Base-by-base conservation (phyloP, 1,140 invertebrate species). In the Drosophila nikananu region DNA sequence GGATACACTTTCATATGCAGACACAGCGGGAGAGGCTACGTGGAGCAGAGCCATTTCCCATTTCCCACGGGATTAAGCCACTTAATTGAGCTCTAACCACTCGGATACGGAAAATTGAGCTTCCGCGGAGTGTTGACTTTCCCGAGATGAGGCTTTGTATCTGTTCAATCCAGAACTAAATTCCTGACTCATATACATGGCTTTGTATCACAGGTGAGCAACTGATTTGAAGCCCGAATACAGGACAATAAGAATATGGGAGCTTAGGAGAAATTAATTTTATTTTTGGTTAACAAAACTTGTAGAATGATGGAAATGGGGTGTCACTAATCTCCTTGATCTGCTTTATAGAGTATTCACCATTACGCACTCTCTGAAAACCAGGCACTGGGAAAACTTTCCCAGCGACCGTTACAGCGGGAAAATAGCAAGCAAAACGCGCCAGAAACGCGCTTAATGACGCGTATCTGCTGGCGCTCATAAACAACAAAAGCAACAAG, bases 401-500 rank as follows among this genome's bases (percentile, higher is more conserved):
- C 9, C 46, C 25, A 41, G 42, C 72, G 35, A 46, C 19, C 39
- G 62, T 23, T 46, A 67, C 48, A 67, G 52, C 42, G 49, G 39
- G 48, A 32, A 48, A 58, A 63, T 58, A 62, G 75, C 59, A 61
- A 23, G 35, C 25, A 65, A 78, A 78, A 68, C 77, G 77, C 81
- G 62, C 58, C 68, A 71, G 77, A 87, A 87, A 80, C 66, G 72
- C 73, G 81, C 52, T 73, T 83, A 89, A 89, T 89, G 86, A 80
- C 57, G 86, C 86, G 79, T 86, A 81, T 66, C 86, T 87, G 62
- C 77, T 63, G 72, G 63, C 77, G 66, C 75, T 76, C 81, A 81
- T 90, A 90, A 89, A 89, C 86, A 89, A 91, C 81, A 81, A 86
- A 80, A 68, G 81, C 82, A 89, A 91, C 86, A 91, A 79, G 83